Evolutionary conservation across 2,113 vertebrate genomes (phyloP), one percentile per base, ranked within the genome.

Genomic region (Oceanites oceanicus): DNA sequence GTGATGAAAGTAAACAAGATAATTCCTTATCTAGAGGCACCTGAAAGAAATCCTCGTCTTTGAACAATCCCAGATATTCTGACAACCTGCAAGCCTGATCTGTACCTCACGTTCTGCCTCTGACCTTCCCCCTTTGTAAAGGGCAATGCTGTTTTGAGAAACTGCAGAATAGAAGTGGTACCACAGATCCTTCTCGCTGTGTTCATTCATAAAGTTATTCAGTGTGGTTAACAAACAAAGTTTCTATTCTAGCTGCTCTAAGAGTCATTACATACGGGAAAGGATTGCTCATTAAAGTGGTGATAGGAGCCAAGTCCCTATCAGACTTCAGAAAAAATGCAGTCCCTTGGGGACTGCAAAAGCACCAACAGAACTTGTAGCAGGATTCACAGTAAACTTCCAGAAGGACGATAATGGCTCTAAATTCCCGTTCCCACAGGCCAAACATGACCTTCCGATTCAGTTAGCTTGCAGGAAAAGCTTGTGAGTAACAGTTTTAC

Each of bases 1-100:
- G 7, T 40, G 42, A 79, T 81, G 67, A 94, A 90, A 95, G 29
- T 90, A 87, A 62, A 93, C 47, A 86, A 93, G 87, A 79, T 62
- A 50, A 71, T 93, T 71, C 38, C 56, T 89, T 79, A 61, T 75
- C 79, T 89, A 72, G 59, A 78, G 22, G 26, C 2, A 0, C 20
- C 61, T 87, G 30, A 81, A 89, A 89, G 55, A 68, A 94, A 87
- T 61, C 8, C 22, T 42, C 2, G 0, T 68, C 38, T 90, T 62
- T 83, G 78, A 86, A 90, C 32, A 83, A 88, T 63, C 20, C 5
- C 44, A 93, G 52, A 74, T 81, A 36, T 13, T 84, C 61, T 49
- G 72, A 36, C 56, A 77, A 67, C 47, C 68, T 88, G 61, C 23
- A 84, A 71, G 71, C 38, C 29, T 63, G 30, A 52, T 67, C 32